These are phyloP conservation scores for Doris montereyensis DNA, from an alignment of 2,888 invertebrate genomes.

Conservation along the genomic window DNA sequence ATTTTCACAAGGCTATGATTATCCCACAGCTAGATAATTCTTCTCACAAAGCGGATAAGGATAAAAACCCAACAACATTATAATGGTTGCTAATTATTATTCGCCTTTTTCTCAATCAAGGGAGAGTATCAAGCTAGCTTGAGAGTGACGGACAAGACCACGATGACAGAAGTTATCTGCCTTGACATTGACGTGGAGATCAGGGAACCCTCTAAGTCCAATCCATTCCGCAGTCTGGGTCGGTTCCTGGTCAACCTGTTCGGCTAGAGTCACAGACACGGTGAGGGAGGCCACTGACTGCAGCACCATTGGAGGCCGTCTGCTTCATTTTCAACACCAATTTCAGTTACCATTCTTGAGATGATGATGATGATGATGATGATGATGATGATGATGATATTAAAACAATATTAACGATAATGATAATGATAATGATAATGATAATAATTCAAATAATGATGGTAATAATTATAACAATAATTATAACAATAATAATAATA, in stretches of 20 bases:
- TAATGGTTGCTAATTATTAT: neutral
- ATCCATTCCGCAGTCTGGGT: neutral
- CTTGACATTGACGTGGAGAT: conserved; percentile 7
- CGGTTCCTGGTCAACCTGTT: conserved; percentile 20
- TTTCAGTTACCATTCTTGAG: no score
- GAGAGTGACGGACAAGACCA: neutral
- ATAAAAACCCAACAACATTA: neutral
- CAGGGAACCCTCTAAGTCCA: neutral
- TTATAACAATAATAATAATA: no score
- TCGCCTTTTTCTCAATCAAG: conserved; percentile 1
- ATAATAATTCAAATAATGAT: no score
- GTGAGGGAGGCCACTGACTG: no score
- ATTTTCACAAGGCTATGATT: neutral
- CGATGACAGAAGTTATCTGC: conserved; percentile 16
- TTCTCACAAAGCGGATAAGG: neutral
- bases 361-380: no score
- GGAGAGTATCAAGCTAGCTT: conserved; percentile 27
- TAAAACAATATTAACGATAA: no score
- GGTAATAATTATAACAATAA: no score
- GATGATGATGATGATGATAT: no score
- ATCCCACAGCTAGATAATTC: neutral
- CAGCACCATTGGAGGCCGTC: no score
- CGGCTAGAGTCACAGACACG: no score
- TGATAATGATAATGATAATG: no score
- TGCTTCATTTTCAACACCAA: no score